Conservation (phyloP, 2,888 invertebrate species). For the Cremastinae sp. region DNA sequence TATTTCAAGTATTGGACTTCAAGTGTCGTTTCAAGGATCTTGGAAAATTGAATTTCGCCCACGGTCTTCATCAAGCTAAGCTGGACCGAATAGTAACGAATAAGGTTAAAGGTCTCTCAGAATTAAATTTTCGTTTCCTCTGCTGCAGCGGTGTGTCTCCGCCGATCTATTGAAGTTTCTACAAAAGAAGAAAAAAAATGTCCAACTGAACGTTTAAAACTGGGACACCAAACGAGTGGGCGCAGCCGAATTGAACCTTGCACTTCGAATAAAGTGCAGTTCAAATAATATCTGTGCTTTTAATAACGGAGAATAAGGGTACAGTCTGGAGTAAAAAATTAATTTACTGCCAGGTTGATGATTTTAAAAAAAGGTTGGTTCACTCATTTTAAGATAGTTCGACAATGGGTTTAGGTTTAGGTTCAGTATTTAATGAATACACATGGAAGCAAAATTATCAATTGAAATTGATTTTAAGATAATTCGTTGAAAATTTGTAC, state of each 20-base stretch:
- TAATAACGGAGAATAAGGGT: too few species aligned
- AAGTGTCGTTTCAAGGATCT: conserved; percentile 1
- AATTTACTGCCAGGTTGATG: too few species aligned
- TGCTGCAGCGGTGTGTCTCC: conserved; percentile 10
- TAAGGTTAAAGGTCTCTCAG: conserved; percentile 37
- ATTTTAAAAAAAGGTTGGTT: too few species aligned
- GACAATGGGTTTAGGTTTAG: too few species aligned
- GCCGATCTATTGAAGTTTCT: neutral
- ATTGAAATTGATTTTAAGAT: too few species aligned
- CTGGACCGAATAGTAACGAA: neutral
- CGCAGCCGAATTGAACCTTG: conserved; percentile 11
- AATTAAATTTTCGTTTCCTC: conserved; percentile 1
- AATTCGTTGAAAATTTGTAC: too few species aligned
- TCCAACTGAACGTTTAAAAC: neutral
- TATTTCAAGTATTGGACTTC: neutral
- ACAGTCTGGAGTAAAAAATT: too few species aligned
- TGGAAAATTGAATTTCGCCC: neutral
- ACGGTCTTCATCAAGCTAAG: too few species aligned
- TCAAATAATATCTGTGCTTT: neutral
- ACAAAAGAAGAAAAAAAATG: neutral
- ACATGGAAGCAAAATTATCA: too few species aligned
- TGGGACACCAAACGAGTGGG: conserved; percentile 16
- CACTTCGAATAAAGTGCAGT: neutral
- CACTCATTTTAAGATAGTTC: too few species aligned
- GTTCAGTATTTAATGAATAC: too few species aligned